Conservation (phyloP, 2,797 vertebrate genomes). For the Heterohyrax brucei region DNA sequence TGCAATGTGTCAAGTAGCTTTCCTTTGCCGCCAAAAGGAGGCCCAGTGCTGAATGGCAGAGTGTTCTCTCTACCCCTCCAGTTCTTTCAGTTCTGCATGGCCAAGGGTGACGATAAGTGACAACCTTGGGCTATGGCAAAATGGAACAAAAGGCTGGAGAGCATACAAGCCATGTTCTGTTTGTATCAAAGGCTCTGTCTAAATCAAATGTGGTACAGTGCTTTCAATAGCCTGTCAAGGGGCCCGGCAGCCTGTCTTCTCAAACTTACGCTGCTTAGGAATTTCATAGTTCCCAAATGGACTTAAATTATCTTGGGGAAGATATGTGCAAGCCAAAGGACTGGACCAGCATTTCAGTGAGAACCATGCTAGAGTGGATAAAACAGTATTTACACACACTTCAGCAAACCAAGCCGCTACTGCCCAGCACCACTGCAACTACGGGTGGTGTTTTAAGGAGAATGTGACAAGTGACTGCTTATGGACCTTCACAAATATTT, state of each 20-base stretch:
- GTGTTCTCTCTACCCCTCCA: not conserved
- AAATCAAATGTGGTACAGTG: conserved; percentile 53
- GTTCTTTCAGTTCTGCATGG: conserved; percentile 48
- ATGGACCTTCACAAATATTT: not conserved
- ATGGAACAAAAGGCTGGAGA: conserved; percentile 16
- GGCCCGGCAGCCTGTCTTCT: not conserved
- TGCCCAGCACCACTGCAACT: not conserved
- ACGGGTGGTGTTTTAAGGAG: not conserved
- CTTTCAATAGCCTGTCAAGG: conserved; percentile 32
- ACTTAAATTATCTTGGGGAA: conserved; percentile 53
- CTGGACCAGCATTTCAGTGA: not conserved
- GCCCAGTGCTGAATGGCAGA: conserved; percentile 24
- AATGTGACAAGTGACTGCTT: not conserved
- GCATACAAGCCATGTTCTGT: conserved; percentile 13
- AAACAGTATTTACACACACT: not conserved
- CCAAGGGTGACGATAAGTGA: conserved; percentile 49
- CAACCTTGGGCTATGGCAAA: conserved; percentile 37
- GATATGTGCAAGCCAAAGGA: conserved; percentile 20
- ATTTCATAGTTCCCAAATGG: conserved; percentile 31
- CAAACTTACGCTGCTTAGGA: not conserved
- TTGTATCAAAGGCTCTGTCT: conserved; percentile 55
- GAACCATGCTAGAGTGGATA: not conserved
- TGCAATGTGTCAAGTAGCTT: conserved; percentile 6
- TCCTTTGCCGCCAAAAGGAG: conserved; percentile 57
- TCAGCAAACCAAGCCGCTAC: conserved; percentile 2